Base-by-base conservation (phyloP, 2,113 vertebrate species). In the Chionis minor region DNA sequence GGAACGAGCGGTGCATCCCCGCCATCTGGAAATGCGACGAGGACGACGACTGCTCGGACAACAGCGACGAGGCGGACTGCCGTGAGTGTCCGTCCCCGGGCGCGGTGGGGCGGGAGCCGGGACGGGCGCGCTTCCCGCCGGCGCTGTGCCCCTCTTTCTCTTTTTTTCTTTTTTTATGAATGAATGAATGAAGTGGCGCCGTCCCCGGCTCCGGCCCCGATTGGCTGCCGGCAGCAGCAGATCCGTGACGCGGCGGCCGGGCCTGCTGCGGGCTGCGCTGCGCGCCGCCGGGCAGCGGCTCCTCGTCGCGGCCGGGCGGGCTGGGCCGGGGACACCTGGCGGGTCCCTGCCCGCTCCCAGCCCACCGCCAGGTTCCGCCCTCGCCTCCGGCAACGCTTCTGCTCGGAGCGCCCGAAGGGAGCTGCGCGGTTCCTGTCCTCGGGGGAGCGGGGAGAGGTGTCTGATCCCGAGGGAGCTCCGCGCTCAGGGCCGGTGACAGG, bases 1-100 rank as follows among this genome's bases (percentile, higher is more conserved):
- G 97, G 91, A 99, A 99, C 88, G 98, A 98, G 88, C 98, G 99
- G 58, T 99, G 99, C 98, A 99, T 99, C 97, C 99, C 99, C 33
- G 98, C 98, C 54, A 96, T 99, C 94, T 99, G 99, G 99, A 98
- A 98, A 84, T 99, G 99, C 79, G 99, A 99, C 80, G 99, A 99
- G 78, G 99, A 99, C 59, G 98, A 99, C 55, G 99, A 99, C 81
- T 99, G 99, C 96, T 98, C 98, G 13, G 99, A 99, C 97, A 99
- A 99, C 98, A 99, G 99, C 69, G 99, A 99, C 77, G 99, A 99
- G 91, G 99, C 99, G 51, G 99, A 98, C 94, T 99, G 99, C 97
- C 98, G 99, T 99, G 98, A 99, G 99, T 99, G 52, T 42, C 30
- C 28, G 62, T 40, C 12, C 16, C 47, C 10, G 2, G 54, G 52